Evolutionary conservation across 1,140 invertebrate species (phyloP), one percentile per base, ranked within the genome.

Genomic region (Meloidogyne exigua): DNA sequence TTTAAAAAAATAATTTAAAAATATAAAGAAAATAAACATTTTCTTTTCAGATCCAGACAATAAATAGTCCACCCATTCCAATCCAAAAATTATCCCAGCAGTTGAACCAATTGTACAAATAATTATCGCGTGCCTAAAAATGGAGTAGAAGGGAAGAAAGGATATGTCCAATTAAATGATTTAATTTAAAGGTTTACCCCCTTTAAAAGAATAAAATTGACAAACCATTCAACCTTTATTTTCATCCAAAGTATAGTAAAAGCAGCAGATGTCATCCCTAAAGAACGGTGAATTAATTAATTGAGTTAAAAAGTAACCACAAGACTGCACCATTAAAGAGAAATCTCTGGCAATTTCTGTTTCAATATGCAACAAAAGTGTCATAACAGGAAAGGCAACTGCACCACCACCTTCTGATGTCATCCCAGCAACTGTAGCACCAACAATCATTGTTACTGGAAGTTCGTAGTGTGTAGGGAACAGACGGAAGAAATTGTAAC

Each of bases 381-480:
- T 86, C 84, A 85, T 86, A 21, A 85, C 85, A 5, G 84, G 84
- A 68, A 85, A 85, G 5, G 84, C 84, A 1, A 85, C 80, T 9
- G 84, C 80, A 28, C 84, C 84, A 28, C 84, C 84, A 57, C 84
- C 84, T 70, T 86, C 84, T 42, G 82, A 79, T 32, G 83, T 85
- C 66, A 68, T 74, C 36, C 75, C 67, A 32, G 67, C 75, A n/a
- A 76, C 64, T 23, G 72, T 63, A 9, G 67, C 44, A 12, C 83
- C 83, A 26, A 84, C 69, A 28, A 84, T 63, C 83, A 84, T 84
- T 5, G 83, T 84, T 5, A 83, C 26, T 39, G 82, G 77, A 78
- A 83, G 81, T 67, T 79, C 57, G 23, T 79, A 79, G 57, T 80
- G 76, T 72, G 70, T 82, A 49, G 64, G 65, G 39, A 79, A 84